Evolutionary conservation across 2,797 vertebrate genomes (phyloP).

Genomic region (Sternarchorhynchus goeldii): DNA sequence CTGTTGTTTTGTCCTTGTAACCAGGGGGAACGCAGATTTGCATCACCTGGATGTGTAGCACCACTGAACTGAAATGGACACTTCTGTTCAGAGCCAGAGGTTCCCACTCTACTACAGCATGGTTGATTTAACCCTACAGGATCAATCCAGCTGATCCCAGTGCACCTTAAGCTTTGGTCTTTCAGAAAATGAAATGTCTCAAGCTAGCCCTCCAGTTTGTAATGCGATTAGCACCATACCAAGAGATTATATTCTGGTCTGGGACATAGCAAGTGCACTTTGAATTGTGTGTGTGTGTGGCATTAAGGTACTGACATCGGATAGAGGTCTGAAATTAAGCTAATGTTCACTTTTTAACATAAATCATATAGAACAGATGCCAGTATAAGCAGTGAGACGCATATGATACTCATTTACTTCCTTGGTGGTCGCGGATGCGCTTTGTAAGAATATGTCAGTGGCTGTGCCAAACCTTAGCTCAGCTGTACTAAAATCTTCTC

Average conservation of each 20-base stretch:
- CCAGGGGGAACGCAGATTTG: too few species aligned
- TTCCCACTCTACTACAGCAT: neutral
- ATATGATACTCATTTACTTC: too few species aligned
- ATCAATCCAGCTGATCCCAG: constrained; percentile 10
- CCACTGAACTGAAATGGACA: too few species aligned
- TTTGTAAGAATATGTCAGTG: too few species aligned
- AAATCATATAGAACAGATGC: too few species aligned
- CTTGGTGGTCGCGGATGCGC: too few species aligned
- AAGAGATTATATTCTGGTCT: constrained; percentile 32
- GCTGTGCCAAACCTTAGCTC: too few species aligned
- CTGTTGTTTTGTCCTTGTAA: too few species aligned
- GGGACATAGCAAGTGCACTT: constrained; percentile 31
- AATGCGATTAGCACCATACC: constrained; percentile 45
- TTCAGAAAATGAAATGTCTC: constrained; percentile 29
- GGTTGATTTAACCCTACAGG: constrained; percentile 14
- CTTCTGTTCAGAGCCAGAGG: neutral
- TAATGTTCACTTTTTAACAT: neutral
- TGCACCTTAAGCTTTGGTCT: constrained; percentile 1
- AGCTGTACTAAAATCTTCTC: too few species aligned
- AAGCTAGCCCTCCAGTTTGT: constrained; percentile 6
- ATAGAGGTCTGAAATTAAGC: constrained; percentile 1
- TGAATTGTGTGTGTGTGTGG: constrained; percentile 39
- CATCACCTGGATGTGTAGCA: too few species aligned
- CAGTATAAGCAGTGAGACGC: too few species aligned
- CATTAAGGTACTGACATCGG: neutral